Conservation (phyloP, 2,888 invertebrate species). For the Molanna angustata region DNA sequence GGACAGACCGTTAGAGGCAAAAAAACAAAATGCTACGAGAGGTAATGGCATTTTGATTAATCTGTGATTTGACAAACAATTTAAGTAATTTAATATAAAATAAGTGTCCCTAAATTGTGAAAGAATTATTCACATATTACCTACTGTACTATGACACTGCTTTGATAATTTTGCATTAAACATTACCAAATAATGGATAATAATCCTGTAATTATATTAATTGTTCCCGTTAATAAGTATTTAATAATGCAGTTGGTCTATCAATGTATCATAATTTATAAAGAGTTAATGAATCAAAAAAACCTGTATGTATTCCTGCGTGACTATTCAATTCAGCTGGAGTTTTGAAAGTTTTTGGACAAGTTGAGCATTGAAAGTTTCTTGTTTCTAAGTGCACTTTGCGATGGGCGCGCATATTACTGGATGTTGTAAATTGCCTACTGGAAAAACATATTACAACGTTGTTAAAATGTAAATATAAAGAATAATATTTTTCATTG, state of each 20-base stretch:
- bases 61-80: too few species aligned
- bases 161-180: too few species aligned
- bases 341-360: constrained; percentile 29
- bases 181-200: too few species aligned
- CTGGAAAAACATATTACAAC: constrained; percentile 13
- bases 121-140: too few species aligned
- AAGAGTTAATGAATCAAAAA: neutral
- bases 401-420: constrained; percentile 30
- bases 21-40: too few species aligned
- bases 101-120: too few species aligned
- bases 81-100: too few species aligned
- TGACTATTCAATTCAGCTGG: constrained; percentile 27
- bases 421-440: constrained; percentile 28
- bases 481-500: neutral
- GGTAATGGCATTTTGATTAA: too few species aligned
- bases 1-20: too few species aligned
- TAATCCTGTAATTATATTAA: too few species aligned
- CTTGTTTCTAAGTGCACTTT: constrained; percentile 26
- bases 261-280: neutral
- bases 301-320: constrained; percentile 31
- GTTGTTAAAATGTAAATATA: neutral
- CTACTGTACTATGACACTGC: too few species aligned
- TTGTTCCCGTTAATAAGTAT: too few species aligned
- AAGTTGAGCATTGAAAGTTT: constrained; percentile 24
- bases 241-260: neutral